Evolutionary conservation across 2,888 invertebrate species (phyloP).

Genomic region (Scaptomyza polygonia): DNA sequence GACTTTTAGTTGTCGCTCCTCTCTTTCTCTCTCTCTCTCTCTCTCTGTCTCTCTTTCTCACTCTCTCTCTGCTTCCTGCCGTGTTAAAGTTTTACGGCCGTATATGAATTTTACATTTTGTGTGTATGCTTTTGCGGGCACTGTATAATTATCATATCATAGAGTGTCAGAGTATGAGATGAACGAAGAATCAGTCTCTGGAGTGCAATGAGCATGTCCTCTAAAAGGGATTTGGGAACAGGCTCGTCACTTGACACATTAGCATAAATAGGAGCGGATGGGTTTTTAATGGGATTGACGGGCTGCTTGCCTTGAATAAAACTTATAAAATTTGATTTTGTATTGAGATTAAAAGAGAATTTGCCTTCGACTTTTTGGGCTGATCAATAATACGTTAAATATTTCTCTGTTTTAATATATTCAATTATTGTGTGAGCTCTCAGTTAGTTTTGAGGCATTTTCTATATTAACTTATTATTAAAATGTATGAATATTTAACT

Average conservation of each 20-base stretch:
- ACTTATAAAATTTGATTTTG: too few species aligned
- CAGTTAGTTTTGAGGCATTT: too few species aligned
- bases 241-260: constrained; percentile 41
- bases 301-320: neutral
- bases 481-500: too few species aligned
- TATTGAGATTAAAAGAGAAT: too few species aligned
- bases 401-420: too few species aligned
- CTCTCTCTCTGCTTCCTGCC: constrained; percentile 25
- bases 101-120: constrained; percentile 73
- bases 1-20: constrained; percentile 65
- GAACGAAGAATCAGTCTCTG: constrained; percentile 48
- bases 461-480: too few species aligned
- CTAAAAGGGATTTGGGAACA: constrained; percentile 60
- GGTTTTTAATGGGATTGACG: neutral
- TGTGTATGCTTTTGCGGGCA: constrained; percentile 48
- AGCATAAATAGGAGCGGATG: constrained; percentile 46
- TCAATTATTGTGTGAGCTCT: too few species aligned
- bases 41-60: neutral
- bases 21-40: neutral
- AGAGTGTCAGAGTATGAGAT: constrained; percentile 15
- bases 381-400: too few species aligned
- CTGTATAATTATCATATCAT: constrained; percentile 74
- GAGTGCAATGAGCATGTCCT: constrained; percentile 64
- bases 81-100: constrained; percentile 63
- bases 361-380: too few species aligned